Base-by-base conservation (phyloP, 1,140 invertebrate species). In the Stenopsyche tienmushanensis region DNA sequence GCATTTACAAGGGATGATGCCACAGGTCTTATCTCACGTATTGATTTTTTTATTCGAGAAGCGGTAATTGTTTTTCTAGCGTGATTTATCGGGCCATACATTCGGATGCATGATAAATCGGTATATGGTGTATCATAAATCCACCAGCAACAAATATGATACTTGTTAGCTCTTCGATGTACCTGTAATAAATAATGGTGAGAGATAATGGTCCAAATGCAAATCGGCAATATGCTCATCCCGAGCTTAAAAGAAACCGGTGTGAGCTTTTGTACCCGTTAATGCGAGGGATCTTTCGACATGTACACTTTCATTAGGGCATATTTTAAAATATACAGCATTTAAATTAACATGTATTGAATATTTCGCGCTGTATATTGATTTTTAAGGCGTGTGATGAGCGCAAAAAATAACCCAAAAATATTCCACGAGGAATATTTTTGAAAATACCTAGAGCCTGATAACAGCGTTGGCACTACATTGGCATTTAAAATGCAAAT, bases 51-150 rank as follows among this genome's bases (percentile, higher is more conserved):
- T 49, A n/a, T 49, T 15, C 17, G 29, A 41, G 54, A 8, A 47
- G 24, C 29, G 29, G 29, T 60, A 60, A 60, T 60, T 60, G 57
- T 60, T 60, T 60, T 47, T 47, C n/a, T 18, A 17, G 2, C 15
- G 17, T 54, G 42, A 60, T 60, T 60, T 60, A 60, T 60, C 8
- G 42, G 26, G 17, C 42, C 20, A n/a, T 21, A 44, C n/a, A 47
- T 25, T 44, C 15, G 57, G 24, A 49, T 47, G 57, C 15, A 57
- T 57, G 54, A 57, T 60, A 57, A 57, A 57, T 57, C 20, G 54
- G 34, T 57, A 47, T 42, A 25, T 60, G 44, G 44, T 47, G 44
- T 47, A 60, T 60, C 42, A 60, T 60, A 60, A 49, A 57, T 57
- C 42, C 26, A n/a, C 17, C 13, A 15, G 52, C 23, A 25, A 54